Conservation (phyloP, 2,888 invertebrate species). For the Smittia sp. region DNA sequence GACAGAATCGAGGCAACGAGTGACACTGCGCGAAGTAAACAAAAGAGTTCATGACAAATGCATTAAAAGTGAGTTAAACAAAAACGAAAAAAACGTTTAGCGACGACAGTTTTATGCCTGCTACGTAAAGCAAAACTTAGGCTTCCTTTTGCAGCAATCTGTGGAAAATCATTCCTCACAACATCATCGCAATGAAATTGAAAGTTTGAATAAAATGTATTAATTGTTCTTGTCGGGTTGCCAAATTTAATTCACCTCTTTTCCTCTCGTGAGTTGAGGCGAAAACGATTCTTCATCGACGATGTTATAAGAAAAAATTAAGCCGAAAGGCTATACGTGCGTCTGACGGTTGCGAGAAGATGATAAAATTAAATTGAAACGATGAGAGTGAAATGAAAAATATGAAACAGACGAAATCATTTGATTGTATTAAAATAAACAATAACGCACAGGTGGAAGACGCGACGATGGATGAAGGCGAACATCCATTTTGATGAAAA, state of each 20-base stretch:
- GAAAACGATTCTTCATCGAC: neutral
- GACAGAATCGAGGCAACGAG: neutral
- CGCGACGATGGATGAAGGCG: too few relatives aligned
- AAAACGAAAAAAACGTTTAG: too few relatives aligned
- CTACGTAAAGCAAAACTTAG: too few relatives aligned
- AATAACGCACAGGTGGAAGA: neutral
- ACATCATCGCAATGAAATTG: neutral
- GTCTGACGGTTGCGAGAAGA: neutral
- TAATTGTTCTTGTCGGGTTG: slow-evolving; percentile 14
- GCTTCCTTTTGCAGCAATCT: too few relatives aligned
- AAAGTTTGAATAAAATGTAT: neutral
- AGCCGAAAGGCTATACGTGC: neutral
- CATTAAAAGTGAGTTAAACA: neutral
- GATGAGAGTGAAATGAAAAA: neutral
- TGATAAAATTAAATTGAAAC: neutral
- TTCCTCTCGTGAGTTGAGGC: neutral
- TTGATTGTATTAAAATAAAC: slow-evolving; percentile 4
- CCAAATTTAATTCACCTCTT: neutral
- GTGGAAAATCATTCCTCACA: too few relatives aligned
- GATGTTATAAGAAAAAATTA: neutral
- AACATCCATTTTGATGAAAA: too few relatives aligned
- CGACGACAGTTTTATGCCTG: too few relatives aligned
- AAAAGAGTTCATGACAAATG: slow-evolving; percentile 4
- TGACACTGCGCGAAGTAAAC: too few relatives aligned
- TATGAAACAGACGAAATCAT: neutral